phyloP scores from a whole-genome alignment of 2,888 invertebrate genomes.

The Agrochola lychnidis region DNA sequence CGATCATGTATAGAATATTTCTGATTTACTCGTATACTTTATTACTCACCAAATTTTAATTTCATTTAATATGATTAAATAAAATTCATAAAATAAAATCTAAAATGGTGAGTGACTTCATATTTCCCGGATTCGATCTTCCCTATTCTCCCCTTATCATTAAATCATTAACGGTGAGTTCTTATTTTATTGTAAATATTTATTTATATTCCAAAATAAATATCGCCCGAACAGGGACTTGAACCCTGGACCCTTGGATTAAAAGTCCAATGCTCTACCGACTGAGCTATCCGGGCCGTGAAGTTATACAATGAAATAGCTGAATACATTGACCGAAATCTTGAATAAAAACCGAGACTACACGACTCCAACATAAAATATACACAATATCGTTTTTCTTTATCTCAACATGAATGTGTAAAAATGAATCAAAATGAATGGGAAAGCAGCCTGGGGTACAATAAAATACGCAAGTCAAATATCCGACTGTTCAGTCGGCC shows the following conservation, averaged over 20 bases:
- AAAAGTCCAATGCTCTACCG: conserved; percentile 91
- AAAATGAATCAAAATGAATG: conserved; percentile 23
- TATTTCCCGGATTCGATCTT: too few species aligned
- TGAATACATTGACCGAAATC: conserved; percentile 1
- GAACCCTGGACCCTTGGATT: conserved; percentile 85
- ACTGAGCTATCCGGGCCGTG: conserved; percentile 85
- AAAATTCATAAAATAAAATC: not conserved
- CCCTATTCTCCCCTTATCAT: not conserved
- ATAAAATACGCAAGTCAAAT: conserved; percentile 38
- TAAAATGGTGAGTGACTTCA: not conserved
- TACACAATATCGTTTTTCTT: not conserved
- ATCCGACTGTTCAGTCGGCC: not conserved
- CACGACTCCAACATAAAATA: not conserved
- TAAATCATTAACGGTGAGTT: too few species aligned
- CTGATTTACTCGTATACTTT: too few species aligned
- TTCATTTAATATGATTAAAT: not conserved
- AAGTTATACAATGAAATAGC: not conserved
- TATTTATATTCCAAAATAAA: not conserved
- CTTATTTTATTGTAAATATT: too few species aligned
- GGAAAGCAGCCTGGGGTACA: conserved; percentile 10
- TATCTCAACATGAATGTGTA: conserved; percentile 17
- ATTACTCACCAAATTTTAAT: not conserved
- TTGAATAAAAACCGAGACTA: not conserved
- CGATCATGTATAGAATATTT: not conserved
- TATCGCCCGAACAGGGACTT: conserved; percentile 56